phyloP scores from a whole-genome alignment of 2,888 invertebrate genomes.

The Drosophila diplacantha region DNA sequence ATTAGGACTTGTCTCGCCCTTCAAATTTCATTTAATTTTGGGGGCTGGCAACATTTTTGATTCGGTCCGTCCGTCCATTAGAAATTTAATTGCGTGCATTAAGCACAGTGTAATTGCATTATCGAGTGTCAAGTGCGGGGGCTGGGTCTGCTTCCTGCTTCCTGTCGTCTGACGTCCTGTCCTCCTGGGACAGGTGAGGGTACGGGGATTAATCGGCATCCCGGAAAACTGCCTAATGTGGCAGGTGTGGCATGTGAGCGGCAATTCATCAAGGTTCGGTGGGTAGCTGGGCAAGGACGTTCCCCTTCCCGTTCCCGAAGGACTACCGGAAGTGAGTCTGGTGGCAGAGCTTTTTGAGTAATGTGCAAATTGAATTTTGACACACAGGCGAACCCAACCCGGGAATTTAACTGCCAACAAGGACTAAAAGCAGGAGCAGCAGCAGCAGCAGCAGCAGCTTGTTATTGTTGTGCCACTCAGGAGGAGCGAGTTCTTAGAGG shows the following conservation, averaged over 20 bases:
- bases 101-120: conserved; percentile 53
- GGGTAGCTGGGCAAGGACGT: background rate
- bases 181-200: background rate
- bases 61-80: conserved; percentile 50
- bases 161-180: too few species aligned
- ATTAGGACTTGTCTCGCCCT: conserved; percentile 43
- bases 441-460: background rate
- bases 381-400: conserved; percentile 30
- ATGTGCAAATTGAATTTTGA: conserved; percentile 72
- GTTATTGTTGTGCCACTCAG: conserved; percentile 6
- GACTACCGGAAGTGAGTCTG: conserved; percentile 17
- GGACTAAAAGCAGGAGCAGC: conserved; percentile 1
- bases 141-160: background rate
- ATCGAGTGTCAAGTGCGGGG: conserved; percentile 7
- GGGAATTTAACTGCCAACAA: conserved; percentile 34
- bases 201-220: conserved; percentile 20
- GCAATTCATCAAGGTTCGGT: conserved; percentile 12
- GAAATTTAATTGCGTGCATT: conserved; percentile 63
- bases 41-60: conserved; percentile 48
- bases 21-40: conserved; percentile 37
- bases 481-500: background rate
- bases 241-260: conserved; percentile 31
- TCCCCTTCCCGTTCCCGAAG: background rate
- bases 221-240: conserved; percentile 32
- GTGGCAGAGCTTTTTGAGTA: conserved; percentile 23